Conservation (phyloP, 2,888 invertebrate genomes). For the Dimorphilus gyrociliatus region DNA sequence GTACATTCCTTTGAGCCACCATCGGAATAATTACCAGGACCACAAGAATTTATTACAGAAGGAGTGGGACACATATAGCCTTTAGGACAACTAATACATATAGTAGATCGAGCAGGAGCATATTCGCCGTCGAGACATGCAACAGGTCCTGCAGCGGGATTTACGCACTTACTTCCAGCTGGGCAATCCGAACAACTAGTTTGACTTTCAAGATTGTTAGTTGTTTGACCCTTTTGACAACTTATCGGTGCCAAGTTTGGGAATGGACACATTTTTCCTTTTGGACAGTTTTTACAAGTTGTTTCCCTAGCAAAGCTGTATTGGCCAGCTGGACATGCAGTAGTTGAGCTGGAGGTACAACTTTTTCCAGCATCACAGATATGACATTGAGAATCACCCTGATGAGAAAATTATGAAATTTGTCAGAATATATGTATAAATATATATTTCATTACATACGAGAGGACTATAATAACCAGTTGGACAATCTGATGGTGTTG, state of each 20-base stretch:
- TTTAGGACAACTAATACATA: not conserved
- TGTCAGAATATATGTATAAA: no score
- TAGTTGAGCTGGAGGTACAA: slow-evolving; percentile 9
- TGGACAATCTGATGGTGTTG: slow-evolving; percentile 5
- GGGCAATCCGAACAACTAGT: slow-evolving; percentile 19
- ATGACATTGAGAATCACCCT: slow-evolving; percentile 15
- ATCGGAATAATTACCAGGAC: slow-evolving; percentile 16
- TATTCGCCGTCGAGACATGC: slow-evolving; percentile 3
- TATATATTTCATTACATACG: no score
- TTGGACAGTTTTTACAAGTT: slow-evolving; percentile 18
- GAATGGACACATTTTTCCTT: slow-evolving; percentile 19
- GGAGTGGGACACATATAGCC: not conserved
- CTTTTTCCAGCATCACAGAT: slow-evolving; percentile 16
- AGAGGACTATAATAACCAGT: slow-evolving; percentile 10
- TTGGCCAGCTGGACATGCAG: slow-evolving; percentile 16
- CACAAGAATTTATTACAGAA: slow-evolving; percentile 10
- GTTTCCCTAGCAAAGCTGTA: slow-evolving; percentile 18
- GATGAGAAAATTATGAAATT: no score
- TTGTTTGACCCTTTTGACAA: slow-evolving; percentile 20
- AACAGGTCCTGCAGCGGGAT: slow-evolving; percentile 13
- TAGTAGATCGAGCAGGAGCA: no score
- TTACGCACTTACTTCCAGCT: slow-evolving; percentile 12
- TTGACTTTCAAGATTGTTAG: slow-evolving; percentile 12
- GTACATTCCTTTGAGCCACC: slow-evolving; percentile 13
- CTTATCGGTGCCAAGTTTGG: slow-evolving; percentile 12